Evolutionary conservation across 1,140 invertebrate genomes (phyloP).

Genomic region (Leptinotarsa undecemlineata): DNA sequence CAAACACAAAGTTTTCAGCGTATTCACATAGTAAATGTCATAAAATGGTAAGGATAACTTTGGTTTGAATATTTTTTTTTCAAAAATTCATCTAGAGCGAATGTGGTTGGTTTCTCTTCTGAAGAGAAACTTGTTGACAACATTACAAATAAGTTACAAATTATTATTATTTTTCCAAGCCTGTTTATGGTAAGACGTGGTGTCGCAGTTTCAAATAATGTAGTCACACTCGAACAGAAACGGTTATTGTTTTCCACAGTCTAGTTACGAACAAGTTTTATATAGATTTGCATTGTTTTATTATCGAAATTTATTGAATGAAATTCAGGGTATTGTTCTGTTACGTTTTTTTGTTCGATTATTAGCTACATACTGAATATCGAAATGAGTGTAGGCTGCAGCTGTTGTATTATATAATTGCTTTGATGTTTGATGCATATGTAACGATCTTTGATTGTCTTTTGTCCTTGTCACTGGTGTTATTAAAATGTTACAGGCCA

Average conservation of each 20-base stretch:
- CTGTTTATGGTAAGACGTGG: constrained; percentile 10
- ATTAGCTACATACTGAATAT: constrained; percentile 2
- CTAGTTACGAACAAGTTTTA: constrained; percentile 15
- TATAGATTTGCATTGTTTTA: constrained; percentile 5
- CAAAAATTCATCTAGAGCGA: no score
- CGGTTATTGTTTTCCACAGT: constrained; percentile 17
- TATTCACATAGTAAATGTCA: no score
- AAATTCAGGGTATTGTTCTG: constrained; percentile 13
- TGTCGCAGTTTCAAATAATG: constrained; percentile 11
- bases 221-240: constrained; percentile 19
- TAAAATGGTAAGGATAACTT: no score
- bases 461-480: neutral
- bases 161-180: constrained; percentile 3
- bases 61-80: no score
- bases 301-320: constrained; percentile 12
- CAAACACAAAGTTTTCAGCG: no score
- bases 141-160: neutral
- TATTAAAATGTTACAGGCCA: neutral
- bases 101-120: no score
- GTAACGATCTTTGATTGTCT: constrained; percentile 3
- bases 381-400: neutral
- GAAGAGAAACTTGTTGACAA: no score
- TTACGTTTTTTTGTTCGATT: neutral
- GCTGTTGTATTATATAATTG: constrained; percentile 14
- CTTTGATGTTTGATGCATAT: constrained; percentile 3